phyloP scores from a whole-genome alignment of 2,888 invertebrate species.

The Saturnia japonica region DNA sequence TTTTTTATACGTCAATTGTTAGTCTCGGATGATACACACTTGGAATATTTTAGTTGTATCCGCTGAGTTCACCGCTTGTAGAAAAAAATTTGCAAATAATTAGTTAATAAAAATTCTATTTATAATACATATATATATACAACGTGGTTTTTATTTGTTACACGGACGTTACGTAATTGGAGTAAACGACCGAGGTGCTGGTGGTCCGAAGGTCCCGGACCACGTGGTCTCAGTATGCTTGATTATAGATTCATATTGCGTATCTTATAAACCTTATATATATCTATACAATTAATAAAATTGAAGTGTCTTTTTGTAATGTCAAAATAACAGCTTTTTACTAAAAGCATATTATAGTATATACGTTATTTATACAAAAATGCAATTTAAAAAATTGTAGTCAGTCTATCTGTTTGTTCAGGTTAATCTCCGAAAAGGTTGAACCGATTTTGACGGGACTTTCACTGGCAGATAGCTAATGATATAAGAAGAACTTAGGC shows the following conservation, averaged over 20 bases:
- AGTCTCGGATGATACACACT: constrained; percentile 79
- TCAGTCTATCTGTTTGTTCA: too few relatives aligned
- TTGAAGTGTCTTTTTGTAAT: too few relatives aligned
- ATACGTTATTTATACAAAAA: too few relatives aligned
- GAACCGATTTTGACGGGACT: too few relatives aligned
- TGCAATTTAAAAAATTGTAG: too few relatives aligned
- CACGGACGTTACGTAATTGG: constrained; percentile 80
- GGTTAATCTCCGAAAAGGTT: too few relatives aligned
- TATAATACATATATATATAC: constrained; percentile 65
- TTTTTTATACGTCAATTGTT: constrained; percentile 75
- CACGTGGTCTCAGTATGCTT: constrained; percentile 53
- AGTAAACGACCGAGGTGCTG: constrained; percentile 77
- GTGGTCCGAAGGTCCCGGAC: constrained; percentile 68
- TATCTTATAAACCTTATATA: not conserved
- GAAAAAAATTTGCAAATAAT: constrained; percentile 76
- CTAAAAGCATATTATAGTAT: too few relatives aligned
- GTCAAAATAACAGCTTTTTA: too few relatives aligned
- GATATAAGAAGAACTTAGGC: too few relatives aligned
- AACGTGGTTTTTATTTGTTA: constrained; percentile 51
- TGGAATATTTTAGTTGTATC: constrained; percentile 81
- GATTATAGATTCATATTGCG: not conserved
- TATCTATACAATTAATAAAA: too few relatives aligned
- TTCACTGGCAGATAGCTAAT: too few relatives aligned
- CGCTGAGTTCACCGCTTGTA: constrained; percentile 79
- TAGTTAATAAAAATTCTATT: constrained; percentile 82